These are phyloP conservation scores for Cichladusa arquata DNA, from an alignment of 2,113 vertebrate genomes.

Conservation along the genomic window DNA sequence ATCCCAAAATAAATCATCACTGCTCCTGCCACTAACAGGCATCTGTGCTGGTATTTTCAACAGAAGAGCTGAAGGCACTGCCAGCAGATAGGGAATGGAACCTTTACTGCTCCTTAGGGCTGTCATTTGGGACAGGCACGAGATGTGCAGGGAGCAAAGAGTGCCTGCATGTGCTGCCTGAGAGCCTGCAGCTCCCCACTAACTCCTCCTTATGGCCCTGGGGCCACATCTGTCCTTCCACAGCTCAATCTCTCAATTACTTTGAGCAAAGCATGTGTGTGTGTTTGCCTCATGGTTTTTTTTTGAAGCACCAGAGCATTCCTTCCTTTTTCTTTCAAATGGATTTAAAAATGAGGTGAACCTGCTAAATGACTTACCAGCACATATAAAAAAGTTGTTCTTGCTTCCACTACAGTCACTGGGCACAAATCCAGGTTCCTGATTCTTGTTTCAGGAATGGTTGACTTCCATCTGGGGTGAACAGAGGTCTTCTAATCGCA, in stretches of 20 bases:
- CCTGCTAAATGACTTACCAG: neutral
- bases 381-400: neutral
- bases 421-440: neutral
- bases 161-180: neutral
- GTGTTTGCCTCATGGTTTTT: neutral
- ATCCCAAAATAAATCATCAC: neutral
- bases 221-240: neutral
- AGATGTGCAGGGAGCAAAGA: neutral
- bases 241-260: neutral
- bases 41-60: neutral
- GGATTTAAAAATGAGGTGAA: neutral
- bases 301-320: neutral
- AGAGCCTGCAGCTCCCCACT: neutral
- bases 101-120: neutral
- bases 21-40: neutral
- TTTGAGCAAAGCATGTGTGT: neutral
- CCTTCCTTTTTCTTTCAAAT: neutral
- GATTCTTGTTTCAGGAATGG: neutral
- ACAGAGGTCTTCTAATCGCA: neutral
- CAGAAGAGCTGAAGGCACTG: neutral
- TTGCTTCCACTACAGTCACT: neutral
- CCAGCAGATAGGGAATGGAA: neutral
- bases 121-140: neutral
- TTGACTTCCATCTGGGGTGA: neutral
- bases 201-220: neutral